Evolutionary conservation across 2,113 vertebrate species (phyloP), one percentile per base, ranked within the genome.

Genomic region (Takifugu bimaculatus): DNA sequence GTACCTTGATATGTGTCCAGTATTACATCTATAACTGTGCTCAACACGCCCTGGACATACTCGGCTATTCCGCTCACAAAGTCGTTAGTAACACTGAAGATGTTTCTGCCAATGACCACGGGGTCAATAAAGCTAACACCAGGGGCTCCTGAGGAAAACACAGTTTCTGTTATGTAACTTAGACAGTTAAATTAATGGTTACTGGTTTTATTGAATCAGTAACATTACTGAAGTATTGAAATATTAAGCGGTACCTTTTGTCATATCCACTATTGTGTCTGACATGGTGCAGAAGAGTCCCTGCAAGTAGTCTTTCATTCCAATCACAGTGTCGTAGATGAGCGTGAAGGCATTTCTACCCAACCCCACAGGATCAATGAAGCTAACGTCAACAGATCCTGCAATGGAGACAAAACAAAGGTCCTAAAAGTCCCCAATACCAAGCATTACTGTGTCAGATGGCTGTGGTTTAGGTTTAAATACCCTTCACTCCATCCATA

Each of bases 81-180:
- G 53, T 78, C 74, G 58, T 88, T 82, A 52, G 25, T 48, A 63
- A 71, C 56, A 49, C 1, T 67, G 68, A 85, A 85, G 65, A 28
- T 29, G 54, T 70, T 69, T 54, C 86, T 75, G 56, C 86, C 82
- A 43, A 78, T 50, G 20, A 60, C 70, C 74, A 88, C 82, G 0
- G 86, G 86, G 49, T 88, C 84, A 55, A 80, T 65, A 57, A 65
- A 84, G 74, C 77, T 85, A 45, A 83, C 4, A 35, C 82, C 82
- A 55, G 53, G 68, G 52, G 58, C 63, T 79, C 81, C 86, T 86
- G 69, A 59, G 62, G 35, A 39, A 39, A 11, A 39, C 35, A 35
- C 32, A 39, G 35, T 10, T 39, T 39, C 11, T 6, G 7, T 39
- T 39, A 39, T 39, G 6, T 1, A 39, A 39, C 3, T 6, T 10